phyloP scores from a whole-genome alignment of 2,113 vertebrate genomes.

The Engraulis encrasicolus region DNA sequence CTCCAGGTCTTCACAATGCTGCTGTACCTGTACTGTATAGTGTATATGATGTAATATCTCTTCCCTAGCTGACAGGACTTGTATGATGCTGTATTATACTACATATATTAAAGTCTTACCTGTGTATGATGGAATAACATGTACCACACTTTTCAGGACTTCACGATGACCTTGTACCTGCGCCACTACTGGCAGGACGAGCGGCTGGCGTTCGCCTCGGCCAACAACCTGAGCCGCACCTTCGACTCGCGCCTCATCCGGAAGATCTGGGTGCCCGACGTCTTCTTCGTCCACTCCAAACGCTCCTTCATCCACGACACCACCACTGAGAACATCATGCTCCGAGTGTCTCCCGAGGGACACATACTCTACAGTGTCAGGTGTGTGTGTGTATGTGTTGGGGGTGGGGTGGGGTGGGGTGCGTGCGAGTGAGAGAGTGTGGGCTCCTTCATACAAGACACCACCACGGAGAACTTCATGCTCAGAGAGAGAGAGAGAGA shows the following conservation, averaged over 20 bases:
- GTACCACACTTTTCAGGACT: constrained; percentile 89
- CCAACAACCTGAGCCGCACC: constrained; percentile 88
- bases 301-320: constrained; percentile 93
- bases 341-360: constrained; percentile 85
- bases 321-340: constrained; percentile 91
- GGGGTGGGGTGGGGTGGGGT: neutral
- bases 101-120: too few relatives aligned
- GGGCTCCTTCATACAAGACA: too few relatives aligned
- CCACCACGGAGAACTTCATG: too few relatives aligned
- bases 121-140: too few relatives aligned
- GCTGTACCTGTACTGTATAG: too few relatives aligned
- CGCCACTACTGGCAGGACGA: constrained; percentile 97
- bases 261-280: constrained; percentile 94
- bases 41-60: too few relatives aligned
- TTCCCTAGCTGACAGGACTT: too few relatives aligned
- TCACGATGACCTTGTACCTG: constrained; percentile 94
- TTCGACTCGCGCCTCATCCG: constrained; percentile 88
- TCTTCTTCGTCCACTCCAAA: constrained; percentile 94
- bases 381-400: constrained; percentile 60
- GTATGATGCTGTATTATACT: too few relatives aligned
- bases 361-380: constrained; percentile 91
- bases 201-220: constrained; percentile 86
- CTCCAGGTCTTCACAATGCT: too few relatives aligned
- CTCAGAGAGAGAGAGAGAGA: too few relatives aligned
- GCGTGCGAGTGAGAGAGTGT: neutral